These are phyloP conservation scores for Plotosus lineatus DNA, from an alignment of 2,113 vertebrate species.

Conservation along the genomic window DNA sequence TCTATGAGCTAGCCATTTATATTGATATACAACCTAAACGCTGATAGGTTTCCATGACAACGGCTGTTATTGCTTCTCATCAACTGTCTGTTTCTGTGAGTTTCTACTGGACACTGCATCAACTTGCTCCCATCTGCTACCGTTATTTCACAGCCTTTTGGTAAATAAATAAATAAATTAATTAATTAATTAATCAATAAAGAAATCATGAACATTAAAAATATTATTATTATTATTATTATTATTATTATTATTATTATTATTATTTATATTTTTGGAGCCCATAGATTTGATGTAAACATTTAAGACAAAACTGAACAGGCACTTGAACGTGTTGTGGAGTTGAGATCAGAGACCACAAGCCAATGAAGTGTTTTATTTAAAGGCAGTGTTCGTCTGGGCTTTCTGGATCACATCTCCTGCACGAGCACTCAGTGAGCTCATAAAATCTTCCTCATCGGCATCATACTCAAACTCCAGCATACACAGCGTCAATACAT, in stretches of 20 bases:
- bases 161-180: too few species aligned
- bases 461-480: not conserved
- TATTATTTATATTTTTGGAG: too few species aligned
- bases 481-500: not conserved
- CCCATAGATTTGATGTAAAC: not conserved
- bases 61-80: not conserved
- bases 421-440: not conserved
- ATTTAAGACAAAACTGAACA: not conserved
- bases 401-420: not conserved
- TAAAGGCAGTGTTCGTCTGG: not conserved
- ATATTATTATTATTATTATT: too few species aligned
- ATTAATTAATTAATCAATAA: too few species aligned
- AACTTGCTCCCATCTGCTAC: slow-evolving; percentile 66
- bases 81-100: slow-evolving; percentile 64
- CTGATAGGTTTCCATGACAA: not conserved
- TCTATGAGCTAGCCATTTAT: not conserved
- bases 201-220: too few species aligned
- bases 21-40: not conserved
- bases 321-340: not conserved
- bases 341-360: not conserved
- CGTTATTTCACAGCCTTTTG: slow-evolving; percentile 59
- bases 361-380: not conserved
- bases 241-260: too few species aligned
- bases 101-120: slow-evolving; percentile 72
- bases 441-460: not conserved